Conservation (phyloP, 2,797 vertebrate species). For the Lerista edwardsae region DNA sequence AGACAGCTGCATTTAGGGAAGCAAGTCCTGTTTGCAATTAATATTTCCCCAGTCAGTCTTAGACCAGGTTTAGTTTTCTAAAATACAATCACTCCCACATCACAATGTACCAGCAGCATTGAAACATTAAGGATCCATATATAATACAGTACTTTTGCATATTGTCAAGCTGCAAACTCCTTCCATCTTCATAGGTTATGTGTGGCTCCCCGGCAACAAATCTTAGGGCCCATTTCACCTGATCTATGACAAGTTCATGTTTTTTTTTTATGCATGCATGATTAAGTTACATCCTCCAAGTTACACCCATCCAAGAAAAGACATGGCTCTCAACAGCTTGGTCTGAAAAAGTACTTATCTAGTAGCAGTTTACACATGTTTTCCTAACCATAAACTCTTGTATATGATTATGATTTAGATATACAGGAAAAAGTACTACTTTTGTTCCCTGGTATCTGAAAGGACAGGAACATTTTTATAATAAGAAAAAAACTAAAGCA, state of each 20-base stretch:
- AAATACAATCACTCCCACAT: background rate
- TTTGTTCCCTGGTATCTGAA: background rate
- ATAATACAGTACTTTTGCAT: background rate
- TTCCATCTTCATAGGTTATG: background rate
- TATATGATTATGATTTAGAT: background rate
- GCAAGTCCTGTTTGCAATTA: background rate
- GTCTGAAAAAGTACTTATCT: background rate
- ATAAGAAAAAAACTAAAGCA: background rate
- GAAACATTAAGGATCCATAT: background rate
- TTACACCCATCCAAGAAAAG: too few species aligned
- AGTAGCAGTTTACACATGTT: background rate
- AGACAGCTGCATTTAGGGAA: background rate
- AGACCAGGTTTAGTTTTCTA: background rate
- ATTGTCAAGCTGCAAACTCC: background rate
- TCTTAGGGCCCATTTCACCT: background rate
- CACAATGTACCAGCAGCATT: background rate
- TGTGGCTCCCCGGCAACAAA: background rate
- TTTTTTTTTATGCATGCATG: background rate
- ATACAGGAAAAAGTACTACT: background rate
- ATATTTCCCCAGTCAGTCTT: background rate
- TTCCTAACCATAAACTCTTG: background rate
- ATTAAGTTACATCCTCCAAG: background rate
- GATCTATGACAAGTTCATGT: background rate
- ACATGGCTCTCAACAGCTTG: background rate
- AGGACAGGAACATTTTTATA: background rate